Evolutionary conservation across 2,888 invertebrate genomes (phyloP), one percentile per base, ranked within the genome.

Genomic region (Cataglyphis albicans): DNA sequence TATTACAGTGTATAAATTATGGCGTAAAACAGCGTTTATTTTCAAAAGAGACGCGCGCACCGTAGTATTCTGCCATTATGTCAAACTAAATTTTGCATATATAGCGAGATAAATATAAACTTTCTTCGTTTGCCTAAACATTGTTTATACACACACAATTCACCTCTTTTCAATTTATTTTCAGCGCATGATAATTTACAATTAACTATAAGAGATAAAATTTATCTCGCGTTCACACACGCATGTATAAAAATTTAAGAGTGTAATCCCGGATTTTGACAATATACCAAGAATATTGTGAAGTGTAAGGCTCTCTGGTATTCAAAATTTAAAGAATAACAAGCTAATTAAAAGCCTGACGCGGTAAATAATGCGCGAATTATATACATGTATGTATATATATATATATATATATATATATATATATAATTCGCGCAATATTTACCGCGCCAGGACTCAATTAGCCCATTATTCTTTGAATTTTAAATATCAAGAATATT

Each of bases 1-100:
- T 44, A 59, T 82, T 67, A 73, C 65, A 83, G 76, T 73, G 48
- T 78, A 61, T 81, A 63, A 29, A 75, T 82, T 78, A 48, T 9
- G 59, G 76, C 38, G 29, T 70, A 59, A 59, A 78, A 35, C 32
- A 12, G 12, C 68, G 15, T 72, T 72, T 38, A 44, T 44, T 59
- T 41, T 44, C 59, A 59, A 18, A 59, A 10, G 44, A 52, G 48
- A n/a, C 48, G 48, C 48, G 48, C 38, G 38, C 21, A 48, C 12
- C n/a, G 29, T 38, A 38, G 55, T 80, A 63, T 61, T 7, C 38
- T 41, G 41, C 55, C 67, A 29, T 80, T 61, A 70, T 29, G 67
- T 68, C 32, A 44, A 78, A 80, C 44, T 44, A 21, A 65, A 67
- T 55, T 38, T 52, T 10, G 21, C 57, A 9, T 52, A 21, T 18